Conservation (phyloP, 1,140 invertebrate genomes). For the Reticulitermes speratus region DNA sequence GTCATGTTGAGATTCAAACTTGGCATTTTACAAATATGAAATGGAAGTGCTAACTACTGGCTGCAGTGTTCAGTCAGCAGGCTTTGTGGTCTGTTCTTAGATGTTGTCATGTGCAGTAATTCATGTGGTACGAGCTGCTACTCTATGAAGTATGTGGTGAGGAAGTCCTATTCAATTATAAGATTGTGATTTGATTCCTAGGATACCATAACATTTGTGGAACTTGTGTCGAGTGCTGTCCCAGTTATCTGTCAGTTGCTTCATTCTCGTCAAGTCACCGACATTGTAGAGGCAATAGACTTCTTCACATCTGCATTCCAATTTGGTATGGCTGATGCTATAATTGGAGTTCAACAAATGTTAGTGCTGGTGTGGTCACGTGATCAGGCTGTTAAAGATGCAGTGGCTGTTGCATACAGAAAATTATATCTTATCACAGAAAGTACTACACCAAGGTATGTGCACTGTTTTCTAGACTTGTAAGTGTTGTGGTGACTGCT, state of each 20-base stretch:
- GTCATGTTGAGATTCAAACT: too few species aligned
- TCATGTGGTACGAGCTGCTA: too few species aligned
- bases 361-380: slow-evolving; percentile 72
- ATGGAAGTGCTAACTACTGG: too few species aligned
- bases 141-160: too few species aligned
- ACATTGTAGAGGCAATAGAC: slow-evolving; percentile 80
- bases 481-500: too few species aligned
- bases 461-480: not conserved
- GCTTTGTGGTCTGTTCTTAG: too few species aligned
- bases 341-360: slow-evolving; percentile 71
- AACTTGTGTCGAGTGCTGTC: slow-evolving; percentile 57
- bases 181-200: not conserved
- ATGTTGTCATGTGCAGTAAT: too few species aligned
- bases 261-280: slow-evolving; percentile 69
- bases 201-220: slow-evolving; percentile 14
- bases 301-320: slow-evolving; percentile 80
- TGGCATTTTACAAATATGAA: too few species aligned
- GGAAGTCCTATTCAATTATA: too few species aligned
- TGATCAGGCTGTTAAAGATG: slow-evolving; percentile 62
- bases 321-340: slow-evolving; percentile 71
- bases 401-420: slow-evolving; percentile 62
- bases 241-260: slow-evolving; percentile 70
- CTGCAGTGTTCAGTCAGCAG: too few species aligned
- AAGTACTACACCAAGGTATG: not conserved
- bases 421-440: slow-evolving; percentile 55